phyloP scores from a whole-genome alignment of 2,113 vertebrate species.

The Myiopsitta monachus region DNA sequence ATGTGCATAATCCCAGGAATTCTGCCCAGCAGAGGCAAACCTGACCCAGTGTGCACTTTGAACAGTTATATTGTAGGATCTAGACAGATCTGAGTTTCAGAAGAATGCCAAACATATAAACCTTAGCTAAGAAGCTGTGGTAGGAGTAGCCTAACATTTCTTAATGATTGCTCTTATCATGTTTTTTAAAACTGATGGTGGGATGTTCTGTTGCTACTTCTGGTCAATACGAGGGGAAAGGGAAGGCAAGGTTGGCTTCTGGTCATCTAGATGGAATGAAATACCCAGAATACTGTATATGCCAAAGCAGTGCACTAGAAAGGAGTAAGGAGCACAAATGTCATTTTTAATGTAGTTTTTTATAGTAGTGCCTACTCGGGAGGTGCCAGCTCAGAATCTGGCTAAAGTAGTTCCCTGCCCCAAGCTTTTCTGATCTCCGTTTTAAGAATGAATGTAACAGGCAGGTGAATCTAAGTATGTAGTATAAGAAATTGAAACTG shows the following conservation, averaged over 20 bases:
- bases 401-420: neutral
- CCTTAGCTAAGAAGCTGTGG: neutral
- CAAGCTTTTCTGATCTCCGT: neutral
- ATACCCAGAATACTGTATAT: constrained; percentile 4
- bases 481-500: neutral
- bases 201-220: neutral
- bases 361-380: neutral
- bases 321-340: neutral
- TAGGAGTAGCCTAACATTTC: neutral
- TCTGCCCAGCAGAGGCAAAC: neutral
- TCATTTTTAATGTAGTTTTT: neutral
- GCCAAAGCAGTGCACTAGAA: neutral
- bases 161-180: neutral
- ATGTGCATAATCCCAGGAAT: neutral
- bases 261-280: neutral
- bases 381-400: neutral
- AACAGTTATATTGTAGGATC: neutral
- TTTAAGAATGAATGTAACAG: neutral
- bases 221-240: neutral
- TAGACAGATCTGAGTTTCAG: neutral
- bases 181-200: neutral
- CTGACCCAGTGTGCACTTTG: neutral
- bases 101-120: neutral
- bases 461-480: neutral
- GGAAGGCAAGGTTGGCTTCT: neutral